phyloP scores from a whole-genome alignment of 2,888 invertebrate species.

The Polydrusus pterygomalis region DNA sequence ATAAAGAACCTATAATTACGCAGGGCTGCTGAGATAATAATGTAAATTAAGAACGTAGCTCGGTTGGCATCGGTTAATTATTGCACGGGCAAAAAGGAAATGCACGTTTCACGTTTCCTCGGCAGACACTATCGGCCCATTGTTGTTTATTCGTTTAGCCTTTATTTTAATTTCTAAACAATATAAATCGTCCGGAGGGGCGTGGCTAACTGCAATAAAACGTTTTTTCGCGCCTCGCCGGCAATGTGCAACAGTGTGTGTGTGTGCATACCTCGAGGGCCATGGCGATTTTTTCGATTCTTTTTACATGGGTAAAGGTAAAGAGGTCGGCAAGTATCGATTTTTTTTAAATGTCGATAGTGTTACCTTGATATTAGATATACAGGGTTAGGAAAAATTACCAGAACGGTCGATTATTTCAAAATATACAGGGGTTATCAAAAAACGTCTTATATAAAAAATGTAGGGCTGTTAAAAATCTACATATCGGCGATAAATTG shows the following conservation, averaged over 20 bases:
- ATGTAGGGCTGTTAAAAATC: too few species aligned
- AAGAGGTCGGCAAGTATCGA: conserved; percentile 32
- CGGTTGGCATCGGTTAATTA: conserved; percentile 32
- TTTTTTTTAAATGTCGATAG: not conserved
- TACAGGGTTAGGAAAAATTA: too few species aligned
- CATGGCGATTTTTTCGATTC: conserved; percentile 27
- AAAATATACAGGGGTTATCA: too few species aligned
- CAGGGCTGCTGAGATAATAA: conserved; percentile 25
- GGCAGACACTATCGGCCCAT: conserved; percentile 49
- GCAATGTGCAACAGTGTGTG: conserved; percentile 37
- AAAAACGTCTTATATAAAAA: too few species aligned
- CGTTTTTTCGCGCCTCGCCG: conserved; percentile 34
- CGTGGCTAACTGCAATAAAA: conserved; percentile 47
- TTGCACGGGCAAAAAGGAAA: conserved; percentile 49
- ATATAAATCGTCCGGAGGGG: conserved; percentile 53
- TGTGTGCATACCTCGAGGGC: conserved; percentile 35
- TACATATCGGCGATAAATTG: too few species aligned
- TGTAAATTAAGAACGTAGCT: conserved; percentile 48
- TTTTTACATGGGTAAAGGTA: conserved; percentile 8
- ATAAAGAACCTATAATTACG: conserved; percentile 35
- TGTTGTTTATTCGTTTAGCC: conserved; percentile 50
- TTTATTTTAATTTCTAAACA: conserved; percentile 54
- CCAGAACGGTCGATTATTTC: too few species aligned
- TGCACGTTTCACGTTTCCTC: conserved; percentile 52
- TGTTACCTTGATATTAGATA: not conserved